These are phyloP conservation scores for Netelia fuscicornis DNA, from an alignment of 2,888 invertebrate species.

Conservation along the genomic window DNA sequence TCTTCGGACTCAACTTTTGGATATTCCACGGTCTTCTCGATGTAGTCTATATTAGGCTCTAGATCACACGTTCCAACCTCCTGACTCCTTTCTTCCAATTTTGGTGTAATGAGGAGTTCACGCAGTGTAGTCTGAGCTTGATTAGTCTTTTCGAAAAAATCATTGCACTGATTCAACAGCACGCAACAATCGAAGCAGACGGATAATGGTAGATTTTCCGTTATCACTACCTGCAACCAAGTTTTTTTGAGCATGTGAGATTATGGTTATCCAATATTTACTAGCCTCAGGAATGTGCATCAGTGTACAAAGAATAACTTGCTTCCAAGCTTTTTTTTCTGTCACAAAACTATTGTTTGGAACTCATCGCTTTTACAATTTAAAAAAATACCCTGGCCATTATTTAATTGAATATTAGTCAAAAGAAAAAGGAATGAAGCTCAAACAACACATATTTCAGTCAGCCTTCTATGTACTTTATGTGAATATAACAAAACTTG, in stretches of 20 bases:
- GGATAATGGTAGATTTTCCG: conserved; percentile 82
- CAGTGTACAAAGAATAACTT: no score
- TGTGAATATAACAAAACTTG: no score
- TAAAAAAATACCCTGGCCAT: no score
- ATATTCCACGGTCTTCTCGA: conserved; percentile 73
- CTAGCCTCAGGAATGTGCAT: no score
- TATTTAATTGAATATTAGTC: no score
- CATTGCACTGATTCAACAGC: conserved; percentile 82
- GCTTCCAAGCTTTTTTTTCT: no score
- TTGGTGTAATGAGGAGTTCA: conserved; percentile 76
- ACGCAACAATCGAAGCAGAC: conserved; percentile 84
- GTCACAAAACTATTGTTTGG: no score
- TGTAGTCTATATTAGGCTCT: conserved; percentile 75
- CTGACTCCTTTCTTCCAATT: conserved; percentile 25
- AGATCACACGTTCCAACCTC: conserved; percentile 30
- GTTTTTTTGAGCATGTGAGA: not conserved
- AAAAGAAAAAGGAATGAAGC: no score
- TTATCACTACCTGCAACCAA: conserved; percentile 79
- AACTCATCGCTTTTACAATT: no score
- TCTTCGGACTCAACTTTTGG: conserved; percentile 74
- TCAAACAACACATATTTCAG: no score
- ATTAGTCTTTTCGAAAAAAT: conserved; percentile 84
- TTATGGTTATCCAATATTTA: no score
- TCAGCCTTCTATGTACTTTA: no score
- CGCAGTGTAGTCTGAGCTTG: conserved; percentile 83